Evolutionary conservation across 2,888 invertebrate species (phyloP), one percentile per base, ranked within the genome.

Genomic region (Nasonia oneida): DNA sequence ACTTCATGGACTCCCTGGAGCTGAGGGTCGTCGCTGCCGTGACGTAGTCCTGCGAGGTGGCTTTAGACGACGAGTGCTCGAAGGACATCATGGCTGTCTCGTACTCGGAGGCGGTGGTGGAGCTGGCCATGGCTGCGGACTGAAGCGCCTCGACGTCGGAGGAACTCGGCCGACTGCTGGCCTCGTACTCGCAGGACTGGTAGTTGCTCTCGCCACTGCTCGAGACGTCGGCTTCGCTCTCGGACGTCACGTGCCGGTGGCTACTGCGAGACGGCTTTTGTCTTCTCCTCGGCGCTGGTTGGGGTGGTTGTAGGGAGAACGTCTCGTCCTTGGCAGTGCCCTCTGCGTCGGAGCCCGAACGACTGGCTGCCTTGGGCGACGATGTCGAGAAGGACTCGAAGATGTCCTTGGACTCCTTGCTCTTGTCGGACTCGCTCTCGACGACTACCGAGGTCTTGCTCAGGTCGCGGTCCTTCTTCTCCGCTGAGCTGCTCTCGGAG

Each of bases 1-100:
- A 98, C 91, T 96, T 97, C 96, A 98, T 97, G 87, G 98, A 98
- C 91, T 97, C 98, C 89, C 97, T 96, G 0, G 98, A 98, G 91
- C 98, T 97, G 86, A 98, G 94, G n/a, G 97, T 97, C 90, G 97
- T 97, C 0, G 96, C 96, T 0, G 98, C 98, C 78, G 98, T 98
- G 64, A 96, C 96, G 92, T 97, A 98, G 90, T 98, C 98, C 88
- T 97, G 96, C 0, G 97, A 97, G 29, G 97, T 97, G 85, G 96
- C 94, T 80, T 96, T 94, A 0, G 97, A 97, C 79, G 95, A 95
- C 2, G 96, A 95, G 8, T 97, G 97, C 77, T 95, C 94, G 89
- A 97, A 97, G 57, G 98, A 97, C 64, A 97, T 97, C 89, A 96
- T 93, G 6, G 97, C 97, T 29, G 97, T 97, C 91, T 98, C 98